A percentile compares a stretch with the other conserved stretches of the same genome.
These are phyloP conservation scores for Psephotus haematonotus DNA, from an alignment of 2,113 vertebrate genomes.

Conservation along the genomic window DNA sequence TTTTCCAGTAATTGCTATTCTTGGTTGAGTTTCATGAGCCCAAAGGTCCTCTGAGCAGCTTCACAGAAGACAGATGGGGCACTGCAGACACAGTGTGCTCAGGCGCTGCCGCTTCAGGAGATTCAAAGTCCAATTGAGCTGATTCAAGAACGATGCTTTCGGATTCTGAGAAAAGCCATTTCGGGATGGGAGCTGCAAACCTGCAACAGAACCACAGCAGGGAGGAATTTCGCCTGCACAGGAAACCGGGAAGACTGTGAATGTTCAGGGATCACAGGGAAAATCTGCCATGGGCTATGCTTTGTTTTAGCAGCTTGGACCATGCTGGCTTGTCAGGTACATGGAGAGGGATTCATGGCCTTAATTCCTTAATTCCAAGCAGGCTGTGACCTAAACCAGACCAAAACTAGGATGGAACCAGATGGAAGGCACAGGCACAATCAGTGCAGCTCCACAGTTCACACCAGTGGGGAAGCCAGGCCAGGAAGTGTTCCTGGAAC, in stretches of 20 bases:
- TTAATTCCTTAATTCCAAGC: background rate
- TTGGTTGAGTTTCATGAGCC: conserved; percentile 46
- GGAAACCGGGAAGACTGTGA: background rate
- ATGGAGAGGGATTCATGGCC: background rate
- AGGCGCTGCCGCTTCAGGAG: background rate
- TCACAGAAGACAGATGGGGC: conserved; percentile 23
- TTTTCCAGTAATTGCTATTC: conserved; percentile 52
- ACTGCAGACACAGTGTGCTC: background rate
- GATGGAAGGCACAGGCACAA: background rate
- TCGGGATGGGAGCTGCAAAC: background rate
- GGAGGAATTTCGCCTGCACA: background rate
- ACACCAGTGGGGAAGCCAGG: background rate
- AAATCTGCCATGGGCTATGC: background rate
- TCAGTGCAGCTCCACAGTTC: background rate
- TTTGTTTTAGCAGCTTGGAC: background rate
- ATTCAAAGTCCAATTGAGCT: background rate
- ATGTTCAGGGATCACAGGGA: background rate
- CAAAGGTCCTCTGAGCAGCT: conserved; percentile 16
- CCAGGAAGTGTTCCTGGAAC: background rate
- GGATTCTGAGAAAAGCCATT: background rate
- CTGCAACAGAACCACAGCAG: background rate
- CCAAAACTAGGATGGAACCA: background rate
- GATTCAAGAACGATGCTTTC: background rate
- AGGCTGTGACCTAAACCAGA: background rate
- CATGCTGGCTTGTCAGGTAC: background rate